Evolutionary conservation across 2,113 vertebrate genomes (phyloP).

Genomic region (Clinocottus analis): DNA sequence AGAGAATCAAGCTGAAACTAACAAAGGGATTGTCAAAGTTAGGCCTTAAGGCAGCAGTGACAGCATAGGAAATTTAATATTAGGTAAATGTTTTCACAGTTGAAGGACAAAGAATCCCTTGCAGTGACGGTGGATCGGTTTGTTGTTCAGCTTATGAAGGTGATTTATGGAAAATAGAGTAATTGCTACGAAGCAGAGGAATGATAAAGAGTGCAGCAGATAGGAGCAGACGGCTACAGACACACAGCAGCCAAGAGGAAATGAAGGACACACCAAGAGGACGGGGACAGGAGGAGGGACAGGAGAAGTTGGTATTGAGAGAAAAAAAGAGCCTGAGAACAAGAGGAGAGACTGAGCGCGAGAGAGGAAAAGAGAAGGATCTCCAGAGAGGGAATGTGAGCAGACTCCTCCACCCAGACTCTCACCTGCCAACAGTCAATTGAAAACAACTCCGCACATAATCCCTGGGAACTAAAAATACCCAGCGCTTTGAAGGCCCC

Average conservation of each 20-base stretch:
- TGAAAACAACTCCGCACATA: conserved; percentile 82
- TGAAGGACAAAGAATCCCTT: not conserved
- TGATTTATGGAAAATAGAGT: conserved; percentile 26
- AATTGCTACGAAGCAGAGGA: conserved; percentile 13
- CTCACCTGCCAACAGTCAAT: conserved; percentile 82
- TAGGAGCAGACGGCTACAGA: conserved; percentile 24
- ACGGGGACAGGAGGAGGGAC: not conserved
- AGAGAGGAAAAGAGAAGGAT: conserved; percentile 32
- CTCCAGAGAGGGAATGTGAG: conserved; percentile 48
- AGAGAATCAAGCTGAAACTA: not conserved
- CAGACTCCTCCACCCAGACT: conserved; percentile 61
- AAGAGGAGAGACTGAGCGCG: not conserved
- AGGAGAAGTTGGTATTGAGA: not conserved
- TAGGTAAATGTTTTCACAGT: not conserved
- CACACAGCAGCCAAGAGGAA: conserved; percentile 43
- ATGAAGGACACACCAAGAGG: conserved; percentile 47
- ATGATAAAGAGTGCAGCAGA: conserved; percentile 32
- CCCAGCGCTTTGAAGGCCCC: conserved; percentile 60
- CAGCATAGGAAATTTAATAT: no score
- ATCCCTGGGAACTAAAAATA: conserved; percentile 83
- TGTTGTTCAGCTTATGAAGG: not conserved
- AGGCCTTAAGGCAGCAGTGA: not conserved
- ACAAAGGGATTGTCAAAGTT: no score
- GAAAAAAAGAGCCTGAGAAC: conserved; percentile 10
- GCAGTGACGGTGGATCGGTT: not conserved